Conservation (phyloP, 2,113 vertebrate species). For the Halichoeres trimaculatus region DNA sequence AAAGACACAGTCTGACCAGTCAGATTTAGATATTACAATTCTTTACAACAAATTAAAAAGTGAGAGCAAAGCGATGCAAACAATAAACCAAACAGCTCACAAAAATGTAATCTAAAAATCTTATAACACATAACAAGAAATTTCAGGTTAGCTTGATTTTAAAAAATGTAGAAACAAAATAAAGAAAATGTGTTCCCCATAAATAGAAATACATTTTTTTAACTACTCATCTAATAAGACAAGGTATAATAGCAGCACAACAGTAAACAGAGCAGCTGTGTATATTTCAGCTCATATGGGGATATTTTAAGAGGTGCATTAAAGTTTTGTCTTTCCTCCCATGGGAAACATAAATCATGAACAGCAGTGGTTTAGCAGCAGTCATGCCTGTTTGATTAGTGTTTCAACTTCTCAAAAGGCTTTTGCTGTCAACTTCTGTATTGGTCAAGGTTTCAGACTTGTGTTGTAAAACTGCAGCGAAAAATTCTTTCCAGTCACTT, state of each 20-base stretch:
- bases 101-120: background rate
- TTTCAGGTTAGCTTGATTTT: background rate
- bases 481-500: no score
- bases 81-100: conserved; percentile 11
- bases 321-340: conserved; percentile 12
- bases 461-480: no score
- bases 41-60: conserved; percentile 32
- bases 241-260: conserved; percentile 4
- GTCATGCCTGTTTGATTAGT: conserved; percentile 32
- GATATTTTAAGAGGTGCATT: conserved; percentile 22
- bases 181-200: background rate
- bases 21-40: conserved; percentile 44
- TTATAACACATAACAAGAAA: background rate
- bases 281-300: conserved; percentile 7
- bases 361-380: conserved; percentile 1
- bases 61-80: conserved; percentile 18
- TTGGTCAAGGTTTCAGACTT: background rate
- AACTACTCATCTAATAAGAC: conserved; percentile 23
- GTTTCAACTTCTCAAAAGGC: background rate
- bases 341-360: conserved; percentile 27
- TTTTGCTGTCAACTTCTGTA: background rate
- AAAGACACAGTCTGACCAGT: conserved; percentile 34
- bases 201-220: conserved; percentile 5
- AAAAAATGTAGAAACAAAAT: background rate
- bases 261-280: background rate